Evolutionary conservation across 92 coral and sea anemone species (phyloP).

Genomic region (Bergia sp.): DNA sequence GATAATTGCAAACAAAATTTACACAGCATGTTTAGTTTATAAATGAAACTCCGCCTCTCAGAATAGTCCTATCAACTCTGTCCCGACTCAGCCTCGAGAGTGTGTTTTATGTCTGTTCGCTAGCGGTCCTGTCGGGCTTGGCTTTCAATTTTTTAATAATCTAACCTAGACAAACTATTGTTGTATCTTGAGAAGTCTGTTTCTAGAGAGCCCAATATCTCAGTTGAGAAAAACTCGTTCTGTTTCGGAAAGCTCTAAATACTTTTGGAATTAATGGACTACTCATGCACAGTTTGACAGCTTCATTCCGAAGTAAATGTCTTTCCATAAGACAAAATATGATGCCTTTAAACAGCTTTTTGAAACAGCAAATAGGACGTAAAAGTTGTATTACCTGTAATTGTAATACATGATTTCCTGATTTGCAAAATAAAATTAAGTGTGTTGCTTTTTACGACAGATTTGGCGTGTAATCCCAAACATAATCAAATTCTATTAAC

Average conservation of each 20-base stretch:
- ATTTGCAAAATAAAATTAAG: constrained; percentile 6
- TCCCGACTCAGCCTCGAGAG: background rate
- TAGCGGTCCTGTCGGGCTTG: constrained; percentile 5
- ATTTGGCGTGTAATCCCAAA: constrained; percentile 27
- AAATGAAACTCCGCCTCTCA: constrained; percentile 60
- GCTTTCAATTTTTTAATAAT: constrained; percentile 8
- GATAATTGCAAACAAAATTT: constrained; percentile 62
- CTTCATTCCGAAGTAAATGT: background rate
- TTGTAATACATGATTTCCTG: constrained; percentile 10
- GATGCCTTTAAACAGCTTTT: background rate
- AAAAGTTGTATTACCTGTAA: background rate
- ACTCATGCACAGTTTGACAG: constrained; percentile 31
- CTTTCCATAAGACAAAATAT: constrained; percentile 20
- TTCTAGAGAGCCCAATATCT: constrained; percentile 18
- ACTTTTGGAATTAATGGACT: constrained; percentile 25
- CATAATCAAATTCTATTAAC: constrained; percentile 44
- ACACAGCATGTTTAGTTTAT: constrained; percentile 59
- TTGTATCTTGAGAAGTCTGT: constrained; percentile 20
- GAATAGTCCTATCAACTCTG: constrained; percentile 25
- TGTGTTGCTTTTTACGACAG: constrained; percentile 7
- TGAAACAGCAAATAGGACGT: background rate
- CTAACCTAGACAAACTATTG: constrained; percentile 23
- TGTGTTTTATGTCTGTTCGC: constrained; percentile 43
- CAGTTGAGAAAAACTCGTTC: constrained; percentile 6
- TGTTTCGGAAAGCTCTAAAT: constrained; percentile 8